phyloP scores from a whole-genome alignment of 2,113 vertebrate species.

The Hipposideros armiger region DNA sequence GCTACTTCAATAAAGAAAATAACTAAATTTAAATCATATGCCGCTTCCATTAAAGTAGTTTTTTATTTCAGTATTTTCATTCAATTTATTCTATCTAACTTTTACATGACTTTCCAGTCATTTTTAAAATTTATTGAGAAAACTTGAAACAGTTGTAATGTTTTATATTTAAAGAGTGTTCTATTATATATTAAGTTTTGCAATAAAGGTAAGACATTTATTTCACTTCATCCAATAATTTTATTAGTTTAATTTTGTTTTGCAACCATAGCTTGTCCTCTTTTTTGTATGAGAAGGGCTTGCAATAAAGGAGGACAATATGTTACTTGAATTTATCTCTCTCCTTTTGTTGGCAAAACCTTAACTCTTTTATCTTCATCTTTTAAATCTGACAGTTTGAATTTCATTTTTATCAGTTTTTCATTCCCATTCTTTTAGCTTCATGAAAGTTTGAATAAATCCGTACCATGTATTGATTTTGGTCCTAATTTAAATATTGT shows the following conservation, averaged over 20 bases:
- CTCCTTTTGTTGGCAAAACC: background rate
- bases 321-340: slow-evolving; percentile 29
- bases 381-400: slow-evolving; percentile 71
- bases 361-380: slow-evolving; percentile 73
- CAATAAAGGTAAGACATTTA: background rate
- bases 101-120: background rate
- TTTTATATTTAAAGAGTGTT: background rate
- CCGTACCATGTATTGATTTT: slow-evolving; percentile 75
- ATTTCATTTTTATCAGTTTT: slow-evolving; percentile 73
- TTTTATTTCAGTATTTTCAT: background rate
- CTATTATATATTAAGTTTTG: background rate
- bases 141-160: background rate
- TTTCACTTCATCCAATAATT: background rate
- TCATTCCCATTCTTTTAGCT: slow-evolving; percentile 65
- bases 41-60: background rate
- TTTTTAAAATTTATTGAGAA: background rate
- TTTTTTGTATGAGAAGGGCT: background rate
- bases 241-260: background rate
- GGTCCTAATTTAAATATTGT: slow-evolving; percentile 73
- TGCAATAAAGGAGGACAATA: background rate
- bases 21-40: background rate
- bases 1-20: background rate
- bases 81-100: background rate
- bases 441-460: slow-evolving; percentile 6
- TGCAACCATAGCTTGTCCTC: background rate